Base-by-base conservation (phyloP, 2,888 invertebrate species). In the Hemicrepidius hirtus region DNA sequence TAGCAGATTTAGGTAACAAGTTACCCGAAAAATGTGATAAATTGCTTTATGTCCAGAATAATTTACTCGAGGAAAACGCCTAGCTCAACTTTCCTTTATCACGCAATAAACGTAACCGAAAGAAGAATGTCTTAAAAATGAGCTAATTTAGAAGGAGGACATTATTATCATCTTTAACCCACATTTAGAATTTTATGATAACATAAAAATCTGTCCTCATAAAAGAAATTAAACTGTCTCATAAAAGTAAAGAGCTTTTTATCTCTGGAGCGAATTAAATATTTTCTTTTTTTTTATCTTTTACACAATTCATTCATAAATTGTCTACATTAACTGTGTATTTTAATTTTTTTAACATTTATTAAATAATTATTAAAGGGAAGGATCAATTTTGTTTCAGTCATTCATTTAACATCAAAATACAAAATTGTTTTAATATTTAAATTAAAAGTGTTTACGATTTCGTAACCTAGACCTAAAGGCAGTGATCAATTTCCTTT, bases 21-120 rank as follows among this genome's bases (percentile, higher is more conserved):
- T 63, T 46, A 49, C 46, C 13, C 35, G 46, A 28, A 60, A 60
- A 41, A 37, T 50, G 49, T 68, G 50, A 68, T 68, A 62, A 68
- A 68, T 62, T 37, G 46, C 32, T 18, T 40, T 50, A 60, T n/a
- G 60, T 40, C 37, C 2, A 35, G 37, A 49, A 49, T 49, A 49
- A 49, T 63, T 37, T 50, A 49, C n/a, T n/a, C 18, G n/a, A 37
- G 20, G 12, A 20, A 63, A 63, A 63, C 63, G 24, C 18, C 16
- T 16, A 21, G 24, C 10, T 24, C 44, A 62, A 62, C 44, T 62
- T 21, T 18, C 16, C 46, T 63, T 63, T 35, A 37, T 37, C 63
- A 63, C 63, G 63, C 63, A 35, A 63, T 49, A 57, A 57, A 32
- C 28, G 53, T 24, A 32, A 28, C 53, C 1, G 13, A 28, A 18